Conservation (phyloP, 2,888 invertebrate species). For the Agrochola lychnidis region DNA sequence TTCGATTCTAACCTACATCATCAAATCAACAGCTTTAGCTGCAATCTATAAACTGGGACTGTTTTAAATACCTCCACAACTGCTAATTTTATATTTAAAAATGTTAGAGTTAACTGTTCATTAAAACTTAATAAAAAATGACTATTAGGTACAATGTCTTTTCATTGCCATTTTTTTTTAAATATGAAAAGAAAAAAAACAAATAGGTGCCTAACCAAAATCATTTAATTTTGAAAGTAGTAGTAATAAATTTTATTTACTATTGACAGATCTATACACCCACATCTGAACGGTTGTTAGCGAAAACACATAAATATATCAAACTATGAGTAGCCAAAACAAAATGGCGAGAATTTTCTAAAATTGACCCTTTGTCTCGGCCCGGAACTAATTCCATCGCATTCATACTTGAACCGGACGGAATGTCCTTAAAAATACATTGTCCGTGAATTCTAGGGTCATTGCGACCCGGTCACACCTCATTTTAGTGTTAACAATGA, state of each 20-base stretch:
- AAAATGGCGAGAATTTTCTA: slow-evolving; percentile 77
- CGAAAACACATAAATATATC: slow-evolving; percentile 83
- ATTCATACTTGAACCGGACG: slow-evolving; percentile 85
- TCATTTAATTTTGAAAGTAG: slow-evolving; percentile 7
- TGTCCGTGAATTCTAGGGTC: slow-evolving; percentile 87
- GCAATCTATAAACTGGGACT: not conserved
- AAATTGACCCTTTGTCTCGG: slow-evolving; percentile 85
- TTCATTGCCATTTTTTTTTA: not conserved
- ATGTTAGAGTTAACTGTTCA: not conserved
- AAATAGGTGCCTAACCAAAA: not conserved
- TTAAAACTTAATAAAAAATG: not conserved
- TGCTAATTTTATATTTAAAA: not conserved
- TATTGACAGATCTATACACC: slow-evolving; percentile 73
- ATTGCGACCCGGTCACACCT: slow-evolving; percentile 84
- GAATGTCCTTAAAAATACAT: slow-evolving; percentile 87
- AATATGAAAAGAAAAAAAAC: not conserved
- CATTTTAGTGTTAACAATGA: slow-evolving; percentile 78
- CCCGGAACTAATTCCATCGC: slow-evolving; percentile 86
- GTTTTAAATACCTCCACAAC: too few species aligned
- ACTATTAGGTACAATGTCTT: not conserved
- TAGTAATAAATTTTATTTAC: slow-evolving; percentile 55
- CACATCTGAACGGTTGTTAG: slow-evolving; percentile 78
- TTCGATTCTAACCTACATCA: not conserved
- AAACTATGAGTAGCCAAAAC: slow-evolving; percentile 76
- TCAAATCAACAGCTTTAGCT: not conserved